These are phyloP conservation scores for Physocephala rufipes DNA, from an alignment of 2,888 invertebrate species.

Conservation along the genomic window DNA sequence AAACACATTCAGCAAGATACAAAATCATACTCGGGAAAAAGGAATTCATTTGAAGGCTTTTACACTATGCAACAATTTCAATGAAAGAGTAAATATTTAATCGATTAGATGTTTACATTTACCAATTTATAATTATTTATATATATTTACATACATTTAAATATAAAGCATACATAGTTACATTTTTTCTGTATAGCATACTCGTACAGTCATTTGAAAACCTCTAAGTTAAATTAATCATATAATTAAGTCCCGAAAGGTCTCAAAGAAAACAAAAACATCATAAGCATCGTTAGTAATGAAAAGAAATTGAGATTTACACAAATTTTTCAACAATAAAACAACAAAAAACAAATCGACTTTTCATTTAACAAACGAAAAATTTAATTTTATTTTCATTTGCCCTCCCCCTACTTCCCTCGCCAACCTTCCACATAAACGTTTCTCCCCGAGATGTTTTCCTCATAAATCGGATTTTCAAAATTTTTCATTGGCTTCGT, in stretches of 20 bases:
- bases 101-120: slow-evolving; percentile 7
- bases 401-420: not conserved
- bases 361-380: slow-evolving; percentile 37
- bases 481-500: not conserved
- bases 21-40: slow-evolving; percentile 26
- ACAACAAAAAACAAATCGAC: slow-evolving; percentile 43
- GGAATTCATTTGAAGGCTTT: slow-evolving; percentile 22
- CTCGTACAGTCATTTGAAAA: slow-evolving; percentile 7
- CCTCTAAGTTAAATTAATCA: slow-evolving; percentile 37
- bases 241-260: slow-evolving; percentile 28
- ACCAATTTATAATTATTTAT: slow-evolving; percentile 26
- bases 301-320: slow-evolving; percentile 41
- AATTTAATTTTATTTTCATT: not conserved
- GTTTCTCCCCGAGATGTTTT: not conserved
- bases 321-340: slow-evolving; percentile 43
- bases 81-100: slow-evolving; percentile 26
- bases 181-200: slow-evolving; percentile 9
- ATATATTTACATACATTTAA: slow-evolving; percentile 22
- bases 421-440: not conserved
- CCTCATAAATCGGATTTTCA: not conserved
- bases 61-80: slow-evolving; percentile 30
- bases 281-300: slow-evolving; percentile 35
- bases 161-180: slow-evolving; percentile 35
- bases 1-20: no score
- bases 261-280: slow-evolving; percentile 48